Conservation (phyloP, 2,113 vertebrate species). For the Mystacornis crossleyi region DNA sequence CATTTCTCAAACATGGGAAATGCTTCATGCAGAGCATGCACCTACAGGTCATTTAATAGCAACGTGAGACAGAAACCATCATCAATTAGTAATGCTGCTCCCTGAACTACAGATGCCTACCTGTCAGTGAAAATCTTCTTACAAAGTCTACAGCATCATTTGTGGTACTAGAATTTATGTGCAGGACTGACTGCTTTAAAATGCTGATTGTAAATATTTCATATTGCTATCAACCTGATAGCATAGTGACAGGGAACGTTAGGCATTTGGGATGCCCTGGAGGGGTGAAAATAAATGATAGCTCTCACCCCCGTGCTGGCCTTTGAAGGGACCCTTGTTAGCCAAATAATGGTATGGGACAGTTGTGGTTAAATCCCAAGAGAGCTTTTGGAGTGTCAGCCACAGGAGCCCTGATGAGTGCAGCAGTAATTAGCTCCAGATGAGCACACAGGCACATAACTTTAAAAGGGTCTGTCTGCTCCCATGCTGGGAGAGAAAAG, state of each 20-base stretch:
- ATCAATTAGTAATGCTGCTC: neutral
- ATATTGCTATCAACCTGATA: neutral
- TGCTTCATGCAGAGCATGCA: neutral
- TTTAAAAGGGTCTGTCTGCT: neutral
- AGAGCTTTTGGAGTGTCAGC: slow-evolving; percentile 13
- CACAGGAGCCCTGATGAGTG: neutral
- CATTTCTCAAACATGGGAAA: neutral
- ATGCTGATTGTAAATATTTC: slow-evolving; percentile 19
- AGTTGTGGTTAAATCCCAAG: neutral
- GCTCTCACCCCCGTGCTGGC: neutral
- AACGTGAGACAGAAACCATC: neutral
- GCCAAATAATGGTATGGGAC: neutral
- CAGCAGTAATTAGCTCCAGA: slow-evolving; percentile 8
- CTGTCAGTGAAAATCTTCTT: neutral
- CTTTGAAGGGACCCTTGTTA: slow-evolving; percentile 29
- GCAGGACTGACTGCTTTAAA: neutral
- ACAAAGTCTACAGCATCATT: neutral
- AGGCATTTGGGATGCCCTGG: neutral
- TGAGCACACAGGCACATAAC: neutral
- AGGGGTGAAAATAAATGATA: neutral
- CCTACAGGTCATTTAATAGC: neutral
- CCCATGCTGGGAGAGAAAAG: neutral
- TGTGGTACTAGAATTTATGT: neutral
- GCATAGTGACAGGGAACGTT: neutral
- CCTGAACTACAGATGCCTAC: neutral